Evolutionary conservation across 35 echinoderm and acorn worm genomes (phyloP).

Genomic region (Heliocidaris tuberculata): DNA sequence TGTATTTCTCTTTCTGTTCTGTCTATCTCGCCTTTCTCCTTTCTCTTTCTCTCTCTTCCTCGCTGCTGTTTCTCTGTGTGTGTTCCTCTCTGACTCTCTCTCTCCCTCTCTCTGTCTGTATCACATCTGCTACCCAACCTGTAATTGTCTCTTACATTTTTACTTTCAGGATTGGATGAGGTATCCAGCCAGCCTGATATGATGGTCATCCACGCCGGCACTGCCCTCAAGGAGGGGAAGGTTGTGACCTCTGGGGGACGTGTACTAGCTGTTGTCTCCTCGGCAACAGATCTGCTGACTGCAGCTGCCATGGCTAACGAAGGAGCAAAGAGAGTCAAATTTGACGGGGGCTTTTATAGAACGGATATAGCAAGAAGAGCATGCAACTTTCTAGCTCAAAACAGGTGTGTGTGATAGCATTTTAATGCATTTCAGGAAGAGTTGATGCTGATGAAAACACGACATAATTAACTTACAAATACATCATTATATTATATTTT

Average conservation of each 20-base stretch:
- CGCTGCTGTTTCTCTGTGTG: background rate
- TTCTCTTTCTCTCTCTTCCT: background rate
- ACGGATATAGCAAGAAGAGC: constrained; percentile 86
- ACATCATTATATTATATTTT: no score
- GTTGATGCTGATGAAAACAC: no score
- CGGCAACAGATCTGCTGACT: constrained; percentile 57
- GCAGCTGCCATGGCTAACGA: constrained; percentile 65
- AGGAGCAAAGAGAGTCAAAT: constrained; percentile 69
- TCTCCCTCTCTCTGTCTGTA: background rate
- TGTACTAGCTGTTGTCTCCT: constrained; percentile 78
- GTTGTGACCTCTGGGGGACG: constrained; percentile 89
- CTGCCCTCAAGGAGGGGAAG: constrained; percentile 66
- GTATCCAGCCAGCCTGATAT: constrained; percentile 63
- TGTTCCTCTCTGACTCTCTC: background rate
- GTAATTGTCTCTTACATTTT: background rate
- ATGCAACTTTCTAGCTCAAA: constrained; percentile 70
- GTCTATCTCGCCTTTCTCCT: background rate
- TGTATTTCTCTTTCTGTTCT: background rate
- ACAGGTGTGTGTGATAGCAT: constrained; percentile 54
- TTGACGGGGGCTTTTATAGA: constrained; percentile 84
- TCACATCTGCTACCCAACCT: no score
- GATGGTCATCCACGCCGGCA: constrained; percentile 91
- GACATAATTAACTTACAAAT: no score
- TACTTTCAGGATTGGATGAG: constrained; percentile 66
- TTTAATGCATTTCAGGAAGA: no score